phyloP scores from a whole-genome alignment of 2,888 invertebrate genomes.

The Calliopum simillimum region DNA sequence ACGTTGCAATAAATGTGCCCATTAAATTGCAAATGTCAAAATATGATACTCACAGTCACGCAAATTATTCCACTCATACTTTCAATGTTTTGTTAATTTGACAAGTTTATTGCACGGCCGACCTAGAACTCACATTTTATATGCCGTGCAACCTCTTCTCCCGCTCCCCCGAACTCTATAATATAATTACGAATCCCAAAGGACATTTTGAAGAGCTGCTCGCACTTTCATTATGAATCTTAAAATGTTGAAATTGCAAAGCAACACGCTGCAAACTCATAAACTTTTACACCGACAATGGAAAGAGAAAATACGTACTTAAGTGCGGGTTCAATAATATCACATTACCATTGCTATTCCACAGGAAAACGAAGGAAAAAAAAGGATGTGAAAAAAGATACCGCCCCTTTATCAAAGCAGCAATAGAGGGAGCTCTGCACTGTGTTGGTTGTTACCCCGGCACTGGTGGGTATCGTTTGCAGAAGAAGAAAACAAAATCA shows the following conservation, averaged over 20 bases:
- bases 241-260: conserved; percentile 1
- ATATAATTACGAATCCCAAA: conserved; percentile 48
- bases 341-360: conserved; percentile 3
- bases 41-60: neutral
- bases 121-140: neutral
- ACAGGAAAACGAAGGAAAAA: neutral
- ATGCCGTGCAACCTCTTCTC: neutral
- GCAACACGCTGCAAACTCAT: conserved; percentile 17
- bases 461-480: neutral
- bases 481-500: conserved; percentile 41
- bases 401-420: neutral
- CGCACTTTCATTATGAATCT: conserved; percentile 47
- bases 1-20: too few relatives aligned
- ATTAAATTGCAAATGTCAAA: neutral
- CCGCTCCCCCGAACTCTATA: conserved; percentile 17
- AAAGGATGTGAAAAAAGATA: conserved; percentile 8
- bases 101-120: neutral
- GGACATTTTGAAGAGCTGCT: conserved; percentile 46
- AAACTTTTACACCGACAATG: conserved; percentile 8
- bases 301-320: neutral
- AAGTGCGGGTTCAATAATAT: conserved; percentile 20
- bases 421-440: neutral
- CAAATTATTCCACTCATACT: neutral
- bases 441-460: neutral
- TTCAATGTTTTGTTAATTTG: neutral